Percentiles rank a stretch among this genome's conserved stretches.
Evolutionary conservation across 1,140 invertebrate species (phyloP).

Genomic region (roundworm (Caenorhabditis elegans)): WBcel235 BX284606.5:4529001-4529500

Average conservation of each 20-base stretch:
- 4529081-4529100: constrained; percentile 9
- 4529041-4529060: not conserved
- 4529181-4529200: not conserved
- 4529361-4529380: not conserved
- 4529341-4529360: not conserved
- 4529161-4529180: constrained; percentile 18
- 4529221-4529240: not conserved
- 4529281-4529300: no score
- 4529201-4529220: not conserved
- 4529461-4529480: not conserved
- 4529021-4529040: not conserved
- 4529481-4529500: not conserved
- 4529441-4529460: not conserved
- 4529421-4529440: not conserved
- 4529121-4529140: not conserved
- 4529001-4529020: not conserved
- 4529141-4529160: not conserved
- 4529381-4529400: not conserved
- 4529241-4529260: not conserved
- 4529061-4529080: constrained; percentile 11
- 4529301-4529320: no score
- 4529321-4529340: not conserved
- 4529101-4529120: not conserved
- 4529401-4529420: not conserved
- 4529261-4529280: no score